phyloP scores from a whole-genome alignment of 2,888 invertebrate genomes.

The Scaptomyza tumidula region DNA sequence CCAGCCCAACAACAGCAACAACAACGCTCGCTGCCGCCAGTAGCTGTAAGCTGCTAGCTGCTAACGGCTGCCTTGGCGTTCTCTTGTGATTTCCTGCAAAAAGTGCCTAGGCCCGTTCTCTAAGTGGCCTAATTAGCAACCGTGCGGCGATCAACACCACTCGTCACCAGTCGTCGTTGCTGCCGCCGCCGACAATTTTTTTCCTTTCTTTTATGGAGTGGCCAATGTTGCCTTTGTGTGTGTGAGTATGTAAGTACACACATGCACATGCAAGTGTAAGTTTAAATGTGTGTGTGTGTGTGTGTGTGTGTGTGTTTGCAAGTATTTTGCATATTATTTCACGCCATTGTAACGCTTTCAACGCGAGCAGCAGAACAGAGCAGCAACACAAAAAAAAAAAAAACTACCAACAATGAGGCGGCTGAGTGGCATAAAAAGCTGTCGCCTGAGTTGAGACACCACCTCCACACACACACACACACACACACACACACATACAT shows the following conservation, averaged over 20 bases:
- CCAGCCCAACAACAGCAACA: slow-evolving; percentile 20
- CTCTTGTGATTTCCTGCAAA: slow-evolving; percentile 72
- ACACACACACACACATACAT: not conserved
- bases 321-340: slow-evolving; percentile 82
- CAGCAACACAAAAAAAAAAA: slow-evolving; percentile 25
- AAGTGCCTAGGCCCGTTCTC: slow-evolving; percentile 68
- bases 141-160: slow-evolving; percentile 82
- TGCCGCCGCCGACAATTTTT: slow-evolving; percentile 6
- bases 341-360: slow-evolving; percentile 79
- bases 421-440: slow-evolving; percentile 74
- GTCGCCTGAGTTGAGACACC: slow-evolving; percentile 56
- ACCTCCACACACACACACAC: slow-evolving; percentile 6
- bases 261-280: slow-evolving; percentile 13
- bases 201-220: slow-evolving; percentile 36
- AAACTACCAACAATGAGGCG: slow-evolving; percentile 61
- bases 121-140: slow-evolving; percentile 82
- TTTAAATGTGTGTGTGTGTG: slow-evolving; percentile 12
- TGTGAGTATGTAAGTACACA: slow-evolving; percentile 6
- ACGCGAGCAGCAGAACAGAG: slow-evolving; percentile 53
- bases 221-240: slow-evolving; percentile 25
- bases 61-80: slow-evolving; percentile 31
- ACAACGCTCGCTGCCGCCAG: not conserved
- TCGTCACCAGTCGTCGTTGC: slow-evolving; percentile 53
- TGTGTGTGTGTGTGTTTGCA: slow-evolving; percentile 46
- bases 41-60: not conserved